These are phyloP conservation scores for Arctocebus calabarensis DNA, from an alignment of 2,797 vertebrate species.

Conservation along the genomic window DNA sequence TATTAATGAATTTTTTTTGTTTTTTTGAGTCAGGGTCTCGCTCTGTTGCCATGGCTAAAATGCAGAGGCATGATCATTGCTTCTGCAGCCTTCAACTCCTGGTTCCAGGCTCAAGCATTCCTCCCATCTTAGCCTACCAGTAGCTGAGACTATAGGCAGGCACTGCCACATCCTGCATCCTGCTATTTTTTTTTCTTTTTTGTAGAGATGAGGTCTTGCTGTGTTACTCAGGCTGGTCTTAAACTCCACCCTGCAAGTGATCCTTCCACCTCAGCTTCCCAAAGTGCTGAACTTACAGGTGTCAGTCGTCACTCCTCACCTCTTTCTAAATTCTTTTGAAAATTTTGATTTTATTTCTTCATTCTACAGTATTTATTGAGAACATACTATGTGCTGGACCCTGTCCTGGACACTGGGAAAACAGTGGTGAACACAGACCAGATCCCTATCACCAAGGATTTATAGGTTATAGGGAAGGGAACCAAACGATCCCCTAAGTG, in stretches of 20 bases:
- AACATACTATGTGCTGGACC: neutral
- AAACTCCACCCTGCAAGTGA: neutral
- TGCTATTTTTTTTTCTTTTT: neutral
- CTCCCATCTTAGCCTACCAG: neutral
- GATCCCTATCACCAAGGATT: neutral
- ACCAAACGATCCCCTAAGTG: neutral
- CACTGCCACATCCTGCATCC: neutral
- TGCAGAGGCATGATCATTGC: neutral
- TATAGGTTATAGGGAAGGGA: neutral
- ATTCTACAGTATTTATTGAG: neutral
- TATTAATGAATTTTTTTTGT: neutral
- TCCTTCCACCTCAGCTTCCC: neutral
- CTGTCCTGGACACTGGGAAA: neutral
- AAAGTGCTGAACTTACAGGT: neutral
- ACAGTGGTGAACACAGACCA: neutral
- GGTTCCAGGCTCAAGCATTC: neutral
- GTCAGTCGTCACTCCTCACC: neutral
- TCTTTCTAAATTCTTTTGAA: neutral
- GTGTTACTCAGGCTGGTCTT: neutral
- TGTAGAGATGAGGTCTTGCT: neutral
- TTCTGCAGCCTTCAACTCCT: neutral
- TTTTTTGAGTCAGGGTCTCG: neutral
- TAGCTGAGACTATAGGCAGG: neutral
- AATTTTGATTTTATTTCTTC: slow-evolving; percentile 4
- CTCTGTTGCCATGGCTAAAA: neutral